phyloP scores from a whole-genome alignment of 2,888 invertebrate genomes.

The Heliconius aoede region DNA sequence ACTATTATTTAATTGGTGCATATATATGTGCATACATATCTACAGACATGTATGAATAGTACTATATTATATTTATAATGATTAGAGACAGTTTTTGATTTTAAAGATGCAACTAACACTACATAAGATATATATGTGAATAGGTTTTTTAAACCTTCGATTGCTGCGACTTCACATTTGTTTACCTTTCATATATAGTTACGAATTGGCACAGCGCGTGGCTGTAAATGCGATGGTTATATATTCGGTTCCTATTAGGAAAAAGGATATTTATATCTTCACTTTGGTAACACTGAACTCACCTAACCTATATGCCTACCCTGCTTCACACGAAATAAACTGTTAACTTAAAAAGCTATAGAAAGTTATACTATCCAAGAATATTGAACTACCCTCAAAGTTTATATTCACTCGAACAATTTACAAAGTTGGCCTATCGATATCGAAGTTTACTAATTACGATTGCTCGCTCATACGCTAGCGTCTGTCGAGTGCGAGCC shows the following conservation, averaged over 20 bases:
- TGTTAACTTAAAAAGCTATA: neutral
- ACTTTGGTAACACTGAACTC: too few relatives aligned
- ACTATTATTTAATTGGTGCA: conserved; percentile 28
- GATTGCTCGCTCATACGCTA: conserved; percentile 48
- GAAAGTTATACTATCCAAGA: neutral
- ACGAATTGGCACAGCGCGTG: too few relatives aligned
- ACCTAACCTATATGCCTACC: neutral
- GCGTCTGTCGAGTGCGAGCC: conserved; percentile 25
- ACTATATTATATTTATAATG: too few relatives aligned
- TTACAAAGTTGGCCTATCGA: conserved; percentile 62
- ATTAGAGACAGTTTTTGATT: too few relatives aligned
- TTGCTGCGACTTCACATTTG: too few relatives aligned
- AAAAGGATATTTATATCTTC: too few relatives aligned
- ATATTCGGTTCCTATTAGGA: too few relatives aligned
- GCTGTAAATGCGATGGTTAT: too few relatives aligned
- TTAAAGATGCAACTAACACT: too few relatives aligned
- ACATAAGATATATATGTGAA: too few relatives aligned
- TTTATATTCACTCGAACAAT: conserved; percentile 36
- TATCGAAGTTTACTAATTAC: conserved; percentile 59
- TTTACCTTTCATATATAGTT: too few relatives aligned
- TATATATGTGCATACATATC: neutral
- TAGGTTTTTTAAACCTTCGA: too few relatives aligned
- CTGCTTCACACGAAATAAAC: neutral
- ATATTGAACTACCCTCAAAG: conserved; percentile 18
- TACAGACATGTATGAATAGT: neutral